These are phyloP conservation scores for Ips nitidus DNA, from an alignment of 1,140 invertebrate genomes.

Conservation along the genomic window DNA sequence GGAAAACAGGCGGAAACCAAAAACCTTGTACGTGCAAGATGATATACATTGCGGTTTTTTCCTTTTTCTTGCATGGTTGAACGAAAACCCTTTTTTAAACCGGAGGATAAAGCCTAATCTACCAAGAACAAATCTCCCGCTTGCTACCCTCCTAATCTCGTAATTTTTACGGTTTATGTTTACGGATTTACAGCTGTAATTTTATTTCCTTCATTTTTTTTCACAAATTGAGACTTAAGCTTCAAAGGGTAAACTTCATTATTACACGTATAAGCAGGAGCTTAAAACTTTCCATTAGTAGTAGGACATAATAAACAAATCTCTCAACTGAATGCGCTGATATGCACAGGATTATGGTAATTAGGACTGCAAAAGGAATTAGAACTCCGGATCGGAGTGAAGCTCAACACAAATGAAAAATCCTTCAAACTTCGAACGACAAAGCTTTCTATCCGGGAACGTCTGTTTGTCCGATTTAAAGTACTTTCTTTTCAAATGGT, in stretches of 20 bases:
- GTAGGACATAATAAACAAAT: too few species aligned
- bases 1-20: background rate
- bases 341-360: slow-evolving; percentile 2
- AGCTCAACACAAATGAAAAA: background rate
- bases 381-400: background rate
- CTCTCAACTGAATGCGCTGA: too few species aligned
- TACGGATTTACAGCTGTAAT: too few species aligned
- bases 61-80: slow-evolving; percentile 3
- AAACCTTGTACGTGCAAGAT: background rate
- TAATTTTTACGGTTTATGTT: too few species aligned
- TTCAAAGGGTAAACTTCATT: too few species aligned
- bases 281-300: too few species aligned
- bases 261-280: too few species aligned
- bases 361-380: slow-evolving; percentile 8
- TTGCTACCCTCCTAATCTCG: background rate
- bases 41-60: background rate
- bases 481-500: too few species aligned
- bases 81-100: background rate
- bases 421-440: background rate
- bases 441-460: background rate
- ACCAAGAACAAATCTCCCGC: background rate
- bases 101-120: background rate
- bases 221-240: too few species aligned
- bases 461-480: background rate
- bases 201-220: too few species aligned